These are phyloP conservation scores for Tachycineta bicolor DNA, from an alignment of 2,113 vertebrate genomes.

Conservation along the genomic window DNA sequence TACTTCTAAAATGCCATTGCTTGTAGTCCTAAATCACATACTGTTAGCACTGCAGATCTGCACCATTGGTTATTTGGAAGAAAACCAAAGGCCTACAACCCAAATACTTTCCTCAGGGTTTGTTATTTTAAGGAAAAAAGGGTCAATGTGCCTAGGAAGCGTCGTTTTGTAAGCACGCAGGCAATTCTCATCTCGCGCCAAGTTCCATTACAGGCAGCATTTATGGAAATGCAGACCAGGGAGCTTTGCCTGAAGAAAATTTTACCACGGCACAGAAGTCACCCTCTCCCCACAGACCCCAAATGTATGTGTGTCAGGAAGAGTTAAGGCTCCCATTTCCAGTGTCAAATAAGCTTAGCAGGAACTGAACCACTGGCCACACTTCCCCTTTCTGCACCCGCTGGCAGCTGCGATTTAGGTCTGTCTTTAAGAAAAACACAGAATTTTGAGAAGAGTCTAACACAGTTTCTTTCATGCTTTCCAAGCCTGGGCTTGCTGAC, in stretches of 20 bases:
- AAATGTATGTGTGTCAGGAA: neutral
- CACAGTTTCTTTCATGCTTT: neutral
- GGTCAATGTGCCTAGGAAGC: neutral
- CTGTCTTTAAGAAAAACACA: neutral
- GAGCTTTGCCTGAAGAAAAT: neutral
- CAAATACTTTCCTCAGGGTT: neutral
- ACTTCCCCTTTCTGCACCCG: neutral
- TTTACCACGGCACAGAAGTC: neutral
- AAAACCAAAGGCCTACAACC: neutral
- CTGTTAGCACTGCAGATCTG: neutral
- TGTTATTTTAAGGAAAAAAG: slow-evolving; percentile 46
- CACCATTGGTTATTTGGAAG: neutral
- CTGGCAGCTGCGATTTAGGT: neutral
- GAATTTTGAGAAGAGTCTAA: neutral
- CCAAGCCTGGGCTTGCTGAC: neutral
- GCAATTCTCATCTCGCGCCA: neutral
- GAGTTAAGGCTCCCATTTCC: neutral
- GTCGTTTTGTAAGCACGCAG: neutral
- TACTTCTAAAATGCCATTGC: slow-evolving; percentile 2
- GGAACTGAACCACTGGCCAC: neutral
- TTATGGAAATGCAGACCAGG: neutral
- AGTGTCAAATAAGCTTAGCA: neutral
- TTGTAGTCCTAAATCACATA: neutral
- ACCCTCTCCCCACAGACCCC: neutral
- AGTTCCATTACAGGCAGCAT: neutral